Evolutionary conservation across 1,140 invertebrate genomes (phyloP), one percentile per base, ranked within the genome.

Genomic region (Megalopta genalis): DNA sequence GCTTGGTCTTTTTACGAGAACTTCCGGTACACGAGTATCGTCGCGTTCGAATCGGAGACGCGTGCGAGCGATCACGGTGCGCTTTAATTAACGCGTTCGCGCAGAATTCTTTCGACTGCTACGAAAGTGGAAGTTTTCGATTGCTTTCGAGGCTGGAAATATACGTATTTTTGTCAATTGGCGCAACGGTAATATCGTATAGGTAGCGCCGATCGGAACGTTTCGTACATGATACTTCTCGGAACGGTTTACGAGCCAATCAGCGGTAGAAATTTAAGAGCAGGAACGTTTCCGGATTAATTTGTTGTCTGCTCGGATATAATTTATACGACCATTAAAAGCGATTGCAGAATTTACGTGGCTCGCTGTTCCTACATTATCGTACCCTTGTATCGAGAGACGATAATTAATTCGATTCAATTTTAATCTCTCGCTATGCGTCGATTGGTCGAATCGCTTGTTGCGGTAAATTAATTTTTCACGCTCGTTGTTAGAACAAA

Each of bases 321-420:
- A 77, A 77, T 69, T 60, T 21, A 69, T 60, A 25, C 5, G 54
- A 46, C 32, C 54, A 46, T 69, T 69, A 69, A 77, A 65, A 62
- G 23, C 54, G 74, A 77, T 77, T 69, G 65, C 12, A 62, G n/a
- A 69, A 77, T 65, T 76, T 76, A 65, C 67, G 8, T 21, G 37
- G 21, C 42, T 42, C 42, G 21, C n/a, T 14, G 42, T 39, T 69
- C 57, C 54, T 32, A 39, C 25, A 62, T 77, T 77, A 77, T 77
- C 75, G 27, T 54, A 39, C 23, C 16, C 9, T 39, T 14, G 32
- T 46, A 76, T 49, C 64, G 65, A 14, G 27, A 25, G 49, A 68
- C 25, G 74, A 77, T 77, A 77, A 77, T 77, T 77, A 71, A 77
- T 77, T 7, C 67, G 37, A 46, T 49, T n/a, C 27, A 59, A 77